Percentiles rank a stretch among this genome's conserved stretches.
Conservation (phyloP, 2,888 invertebrate genomes). For the Tipula confusa region DNA sequence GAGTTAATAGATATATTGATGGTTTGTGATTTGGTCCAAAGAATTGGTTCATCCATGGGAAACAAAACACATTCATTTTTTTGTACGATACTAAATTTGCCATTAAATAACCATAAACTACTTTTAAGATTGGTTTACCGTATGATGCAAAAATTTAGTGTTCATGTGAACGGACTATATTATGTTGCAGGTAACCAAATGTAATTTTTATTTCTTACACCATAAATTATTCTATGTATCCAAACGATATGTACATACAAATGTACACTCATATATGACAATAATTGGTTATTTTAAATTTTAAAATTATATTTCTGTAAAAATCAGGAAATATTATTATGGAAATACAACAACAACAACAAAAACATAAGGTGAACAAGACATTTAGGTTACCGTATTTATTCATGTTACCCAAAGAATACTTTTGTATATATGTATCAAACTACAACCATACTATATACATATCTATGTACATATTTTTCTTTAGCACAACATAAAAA, state of each 20-base stretch:
- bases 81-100: too few relatives aligned
- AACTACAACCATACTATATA: background rate
- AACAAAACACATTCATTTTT: background rate
- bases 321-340: background rate
- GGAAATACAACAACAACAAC: too few relatives aligned
- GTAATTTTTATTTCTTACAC: too few relatives aligned
- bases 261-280: background rate
- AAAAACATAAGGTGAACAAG: background rate
- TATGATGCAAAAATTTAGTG: too few relatives aligned
- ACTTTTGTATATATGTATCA: too few relatives aligned
- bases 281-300: background rate
- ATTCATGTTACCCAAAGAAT: background rate
- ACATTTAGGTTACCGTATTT: background rate
- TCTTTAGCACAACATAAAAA: background rate
- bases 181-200: too few relatives aligned
- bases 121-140: too few relatives aligned
- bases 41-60: background rate
- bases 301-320: background rate
- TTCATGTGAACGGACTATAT: too few relatives aligned
- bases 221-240: too few relatives aligned
- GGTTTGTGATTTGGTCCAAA: background rate
- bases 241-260: too few relatives aligned
- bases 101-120: too few relatives aligned
- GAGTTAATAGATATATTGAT: background rate
- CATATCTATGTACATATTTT: background rate